Conservation (phyloP, 2,113 vertebrate genomes). For the Lycaon pictus region DNA sequence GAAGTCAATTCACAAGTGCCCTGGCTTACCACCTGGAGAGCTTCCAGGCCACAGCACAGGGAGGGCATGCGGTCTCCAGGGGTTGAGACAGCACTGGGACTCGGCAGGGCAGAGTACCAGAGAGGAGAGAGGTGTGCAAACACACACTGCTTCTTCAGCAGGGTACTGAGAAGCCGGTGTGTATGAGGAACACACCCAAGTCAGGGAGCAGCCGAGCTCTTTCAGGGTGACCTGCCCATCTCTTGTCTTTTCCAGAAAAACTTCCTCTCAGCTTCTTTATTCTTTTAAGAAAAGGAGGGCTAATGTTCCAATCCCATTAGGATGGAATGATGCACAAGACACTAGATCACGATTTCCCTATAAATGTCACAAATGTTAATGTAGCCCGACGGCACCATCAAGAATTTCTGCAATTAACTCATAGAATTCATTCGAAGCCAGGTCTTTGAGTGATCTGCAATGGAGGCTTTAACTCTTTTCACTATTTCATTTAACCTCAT, state of each 20-base stretch:
- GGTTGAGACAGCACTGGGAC: neutral
- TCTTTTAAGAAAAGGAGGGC: neutral
- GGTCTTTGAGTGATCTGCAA: neutral
- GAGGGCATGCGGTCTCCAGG: neutral
- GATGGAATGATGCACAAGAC: neutral
- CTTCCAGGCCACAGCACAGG: neutral
- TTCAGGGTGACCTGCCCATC: neutral
- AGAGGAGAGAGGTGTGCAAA: neutral
- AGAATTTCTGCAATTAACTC: neutral
- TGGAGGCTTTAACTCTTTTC: neutral
- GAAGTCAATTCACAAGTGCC: neutral
- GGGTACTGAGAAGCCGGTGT: neutral
- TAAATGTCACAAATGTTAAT: neutral
- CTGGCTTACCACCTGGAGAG: neutral
- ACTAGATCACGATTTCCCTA: neutral
- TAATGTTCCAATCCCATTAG: neutral
- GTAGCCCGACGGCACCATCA: neutral
- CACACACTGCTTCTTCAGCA: neutral
- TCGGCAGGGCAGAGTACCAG: neutral
- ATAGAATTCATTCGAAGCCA: neutral
- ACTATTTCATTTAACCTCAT: neutral
- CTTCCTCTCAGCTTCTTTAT: neutral
- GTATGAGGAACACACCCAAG: fast-evolving
- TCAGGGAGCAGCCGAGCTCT: neutral
- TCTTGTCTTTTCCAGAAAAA: slow-evolving; percentile 22